These are phyloP conservation scores for Amphipoea oculea DNA, from an alignment of 2,888 invertebrate species.

Conservation along the genomic window DNA sequence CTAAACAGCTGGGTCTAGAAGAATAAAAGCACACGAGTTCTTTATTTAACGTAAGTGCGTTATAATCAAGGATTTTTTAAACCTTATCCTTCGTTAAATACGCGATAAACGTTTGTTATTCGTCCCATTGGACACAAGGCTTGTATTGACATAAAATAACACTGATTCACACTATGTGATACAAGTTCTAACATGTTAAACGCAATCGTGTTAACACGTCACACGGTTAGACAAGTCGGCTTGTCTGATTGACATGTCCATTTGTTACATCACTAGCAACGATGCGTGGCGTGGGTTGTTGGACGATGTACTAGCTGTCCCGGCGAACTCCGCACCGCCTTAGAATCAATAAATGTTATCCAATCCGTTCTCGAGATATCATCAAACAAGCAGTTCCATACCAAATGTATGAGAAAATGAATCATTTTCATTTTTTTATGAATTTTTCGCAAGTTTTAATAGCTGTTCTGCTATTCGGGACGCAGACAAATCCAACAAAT, in stretches of 20 bases:
- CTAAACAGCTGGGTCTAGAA: background rate
- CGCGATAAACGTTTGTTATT: background rate
- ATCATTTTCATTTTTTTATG: too few species aligned
- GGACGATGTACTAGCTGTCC: background rate
- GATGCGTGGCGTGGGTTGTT: background rate
- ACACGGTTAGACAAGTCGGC: constrained; percentile 26
- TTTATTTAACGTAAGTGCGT: background rate
- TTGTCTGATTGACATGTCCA: constrained; percentile 29
- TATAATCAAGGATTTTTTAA: background rate
- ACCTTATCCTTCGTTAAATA: background rate
- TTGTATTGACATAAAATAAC: background rate
- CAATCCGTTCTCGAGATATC: background rate
- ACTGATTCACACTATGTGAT: background rate
- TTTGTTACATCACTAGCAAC: constrained; percentile 21
- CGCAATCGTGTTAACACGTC: constrained; percentile 23
- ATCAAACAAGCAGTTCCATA: background rate
- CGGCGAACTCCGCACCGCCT: too few species aligned
- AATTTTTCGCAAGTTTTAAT: background rate
- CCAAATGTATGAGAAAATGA: too few species aligned
- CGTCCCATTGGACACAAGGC: background rate
- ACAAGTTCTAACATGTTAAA: constrained; percentile 5
- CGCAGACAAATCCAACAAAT: too few species aligned
- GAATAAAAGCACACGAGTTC: background rate
- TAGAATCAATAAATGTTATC: background rate
- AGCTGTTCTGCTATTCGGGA: too few species aligned